A percentile compares a stretch with the other conserved stretches of the same genome.
phyloP scores from a whole-genome alignment of 2,797 vertebrate genomes.

The Pseudochirops corinnae region DNA sequence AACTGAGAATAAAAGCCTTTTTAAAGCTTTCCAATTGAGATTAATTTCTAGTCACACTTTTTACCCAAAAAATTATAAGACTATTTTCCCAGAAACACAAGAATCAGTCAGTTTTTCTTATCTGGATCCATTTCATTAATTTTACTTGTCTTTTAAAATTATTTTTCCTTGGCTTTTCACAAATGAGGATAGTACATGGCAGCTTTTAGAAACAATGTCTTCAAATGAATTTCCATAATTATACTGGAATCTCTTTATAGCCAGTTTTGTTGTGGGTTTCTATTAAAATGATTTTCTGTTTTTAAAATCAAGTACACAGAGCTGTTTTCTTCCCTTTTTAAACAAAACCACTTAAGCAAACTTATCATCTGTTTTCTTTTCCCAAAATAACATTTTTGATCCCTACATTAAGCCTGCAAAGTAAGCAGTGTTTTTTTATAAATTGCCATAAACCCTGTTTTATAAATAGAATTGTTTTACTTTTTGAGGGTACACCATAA shows the following conservation, averaged over 20 bases:
- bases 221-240: conserved; percentile 84
- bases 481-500: conserved; percentile 71
- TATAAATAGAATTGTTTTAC: conserved; percentile 81
- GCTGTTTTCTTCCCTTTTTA: conserved; percentile 84
- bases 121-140: conserved; percentile 80
- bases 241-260: conserved; percentile 81
- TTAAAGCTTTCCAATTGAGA: conserved; percentile 71
- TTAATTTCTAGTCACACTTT: conserved; percentile 76
- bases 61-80: conserved; percentile 62
- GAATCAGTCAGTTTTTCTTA: conserved; percentile 78
- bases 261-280: conserved; percentile 86
- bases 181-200: conserved; percentile 81
- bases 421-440: conserved; percentile 77
- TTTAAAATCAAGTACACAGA: conserved; percentile 83
- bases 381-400: conserved; percentile 83
- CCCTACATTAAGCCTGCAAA: conserved; percentile 80
- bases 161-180: conserved; percentile 76
- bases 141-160: conserved; percentile 77
- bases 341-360: conserved; percentile 84
- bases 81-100: conserved; percentile 75
- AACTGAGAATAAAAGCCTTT: conserved; percentile 71
- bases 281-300: conserved; percentile 84
- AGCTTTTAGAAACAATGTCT: conserved; percentile 81
- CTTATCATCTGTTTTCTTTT: conserved; percentile 83
- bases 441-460: conserved; percentile 77